A percentile compares a stretch with the other conserved stretches of the same genome.
These are phyloP conservation scores for Psophia crepitans DNA, from an alignment of 2,113 vertebrate species.

Conservation along the genomic window DNA sequence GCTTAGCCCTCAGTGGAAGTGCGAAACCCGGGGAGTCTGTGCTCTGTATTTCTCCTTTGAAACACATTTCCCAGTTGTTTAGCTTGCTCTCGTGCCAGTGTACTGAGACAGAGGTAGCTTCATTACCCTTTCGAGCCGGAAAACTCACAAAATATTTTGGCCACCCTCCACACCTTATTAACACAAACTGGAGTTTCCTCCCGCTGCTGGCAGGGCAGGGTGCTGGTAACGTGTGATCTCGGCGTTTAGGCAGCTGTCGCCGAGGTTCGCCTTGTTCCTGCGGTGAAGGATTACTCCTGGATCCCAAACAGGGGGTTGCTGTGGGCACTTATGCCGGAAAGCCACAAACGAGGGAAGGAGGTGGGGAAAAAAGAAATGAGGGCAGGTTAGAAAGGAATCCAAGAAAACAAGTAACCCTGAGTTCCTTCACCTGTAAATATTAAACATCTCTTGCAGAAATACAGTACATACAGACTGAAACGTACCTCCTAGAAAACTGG, in stretches of 20 bases:
- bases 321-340: not conserved
- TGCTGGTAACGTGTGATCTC: conserved; percentile 4
- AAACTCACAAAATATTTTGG: conserved; percentile 45
- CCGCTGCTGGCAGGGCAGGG: not conserved
- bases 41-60: not conserved
- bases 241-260: rapidly evolving
- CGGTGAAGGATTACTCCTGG: not conserved
- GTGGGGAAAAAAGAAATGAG: not conserved
- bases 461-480: not conserved
- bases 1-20: not conserved
- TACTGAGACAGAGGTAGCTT: conserved; percentile 48
- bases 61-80: conserved; percentile 21
- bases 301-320: not conserved
- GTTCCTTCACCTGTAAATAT: not conserved
- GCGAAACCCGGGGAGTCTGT: not conserved
- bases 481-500: not conserved
- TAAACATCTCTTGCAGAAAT: not conserved
- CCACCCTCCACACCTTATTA: conserved; percentile 27
- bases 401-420: not conserved
- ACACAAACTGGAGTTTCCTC: conserved; percentile 31
- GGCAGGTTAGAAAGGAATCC: not conserved
- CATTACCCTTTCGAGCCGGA: not conserved
- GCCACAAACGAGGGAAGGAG: not conserved
- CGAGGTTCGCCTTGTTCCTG: not conserved
- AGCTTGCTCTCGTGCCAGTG: not conserved